phyloP scores from a whole-genome alignment of 2,888 invertebrate genomes.

The Dione vanillae region DNA sequence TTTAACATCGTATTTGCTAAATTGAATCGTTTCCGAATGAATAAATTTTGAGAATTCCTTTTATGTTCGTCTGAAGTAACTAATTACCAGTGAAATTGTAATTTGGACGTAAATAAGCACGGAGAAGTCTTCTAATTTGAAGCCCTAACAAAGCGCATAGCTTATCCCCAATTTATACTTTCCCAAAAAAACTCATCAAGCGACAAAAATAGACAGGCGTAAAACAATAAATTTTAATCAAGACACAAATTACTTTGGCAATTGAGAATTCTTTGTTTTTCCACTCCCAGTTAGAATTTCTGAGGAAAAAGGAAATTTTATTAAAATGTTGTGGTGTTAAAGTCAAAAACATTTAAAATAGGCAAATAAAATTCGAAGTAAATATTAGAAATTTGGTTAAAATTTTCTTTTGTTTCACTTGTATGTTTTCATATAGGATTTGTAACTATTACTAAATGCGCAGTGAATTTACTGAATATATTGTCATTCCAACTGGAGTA shows the following conservation, averaged over 20 bases:
- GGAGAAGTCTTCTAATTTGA: constrained; percentile 30
- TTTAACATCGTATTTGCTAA: constrained; percentile 13
- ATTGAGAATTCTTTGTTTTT: constrained; percentile 61
- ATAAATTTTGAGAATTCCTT: constrained; percentile 11
- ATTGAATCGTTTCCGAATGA: constrained; percentile 21
- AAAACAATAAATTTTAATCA: constrained; percentile 76
- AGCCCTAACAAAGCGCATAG: constrained; percentile 35
- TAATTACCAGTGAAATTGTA: constrained; percentile 31
- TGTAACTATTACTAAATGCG: constrained; percentile 7
- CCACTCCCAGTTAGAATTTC: constrained; percentile 29
- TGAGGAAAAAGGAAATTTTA: background rate
- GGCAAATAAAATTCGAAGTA: background rate
- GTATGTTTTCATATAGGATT: background rate
- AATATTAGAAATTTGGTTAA: too few species aligned
- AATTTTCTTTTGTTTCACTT: background rate
- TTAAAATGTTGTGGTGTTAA: background rate
- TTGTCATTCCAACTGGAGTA: constrained; percentile 8
- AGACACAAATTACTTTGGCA: constrained; percentile 65
- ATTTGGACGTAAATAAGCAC: constrained; percentile 33
- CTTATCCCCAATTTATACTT: constrained; percentile 44
- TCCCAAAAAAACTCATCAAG: constrained; percentile 52
- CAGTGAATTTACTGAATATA: constrained; percentile 10
- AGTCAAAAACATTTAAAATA: background rate
- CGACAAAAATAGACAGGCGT: constrained; percentile 58
- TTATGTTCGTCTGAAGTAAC: constrained; percentile 7